Evolutionary conservation across 1,140 invertebrate species (phyloP).

Genomic region (Temnothorax curvispinosus): DNA sequence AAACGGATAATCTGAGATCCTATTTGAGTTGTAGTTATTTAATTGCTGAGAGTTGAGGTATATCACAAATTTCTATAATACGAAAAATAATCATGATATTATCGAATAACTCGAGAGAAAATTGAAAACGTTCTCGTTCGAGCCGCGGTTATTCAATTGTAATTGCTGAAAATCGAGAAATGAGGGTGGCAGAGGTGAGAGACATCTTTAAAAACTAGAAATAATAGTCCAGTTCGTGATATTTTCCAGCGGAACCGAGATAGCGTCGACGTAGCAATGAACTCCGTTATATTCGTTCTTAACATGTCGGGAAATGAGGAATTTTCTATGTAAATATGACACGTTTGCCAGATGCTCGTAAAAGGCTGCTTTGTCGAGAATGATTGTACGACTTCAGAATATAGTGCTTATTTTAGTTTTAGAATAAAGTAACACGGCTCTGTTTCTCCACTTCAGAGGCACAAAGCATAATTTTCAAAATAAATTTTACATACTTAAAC

Average conservation of each 20-base stretch:
- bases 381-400: conserved; percentile 5
- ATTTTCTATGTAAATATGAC: conserved; percentile 40
- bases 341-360: background rate
- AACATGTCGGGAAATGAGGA: conserved; percentile 31
- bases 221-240: background rate
- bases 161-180: background rate
- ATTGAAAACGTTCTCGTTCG: background rate
- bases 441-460: background rate
- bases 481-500: background rate
- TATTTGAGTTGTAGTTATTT: background rate
- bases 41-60: background rate
- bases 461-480: background rate
- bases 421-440: background rate
- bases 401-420: background rate
- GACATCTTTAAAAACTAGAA: background rate
- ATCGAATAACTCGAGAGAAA: conserved; percentile 2
- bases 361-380: background rate
- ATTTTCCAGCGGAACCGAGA: background rate
- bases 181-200: background rate
- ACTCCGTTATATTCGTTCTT: conserved; percentile 10
- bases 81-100: background rate
- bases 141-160: background rate
- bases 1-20: background rate
- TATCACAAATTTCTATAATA: conserved; percentile 8
- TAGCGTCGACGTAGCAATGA: background rate